Evolutionary conservation across 2,888 invertebrate genomes (phyloP), one percentile per base, ranked within the genome.

Genomic region (Ctena decussata): DNA sequence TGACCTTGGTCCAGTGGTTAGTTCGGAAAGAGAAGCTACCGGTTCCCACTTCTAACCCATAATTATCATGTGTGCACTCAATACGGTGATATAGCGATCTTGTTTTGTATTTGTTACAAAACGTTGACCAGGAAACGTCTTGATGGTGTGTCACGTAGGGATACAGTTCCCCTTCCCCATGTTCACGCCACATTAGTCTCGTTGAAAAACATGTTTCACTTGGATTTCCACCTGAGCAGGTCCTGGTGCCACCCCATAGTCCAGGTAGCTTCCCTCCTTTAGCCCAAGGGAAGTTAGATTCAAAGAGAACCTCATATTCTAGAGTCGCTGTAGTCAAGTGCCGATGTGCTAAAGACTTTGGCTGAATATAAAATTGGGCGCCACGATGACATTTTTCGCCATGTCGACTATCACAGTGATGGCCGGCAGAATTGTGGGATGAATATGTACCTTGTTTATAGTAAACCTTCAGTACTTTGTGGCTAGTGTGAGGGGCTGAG

Each of bases 141-240:
- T 89, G 89, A 27, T 74, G 74, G 41, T 90, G 84, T 2, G 92
- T 88, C 24, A 92, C 87, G 76, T 94, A 94, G n/a, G 90, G 85
- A 71, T 94, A 93, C 12, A 93, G 91, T 77, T 93, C 93, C 0
- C 92, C 93, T 39, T 92, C 91, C 2, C 93, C 93, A 18, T 89
- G 46, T 11, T 76, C 35, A 0, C 93, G 83, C 93, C 92, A 94
- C 93, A 94, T 93, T 24, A 93, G 85, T 11, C 93, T 76, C 0
- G 92, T 91, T 15, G 92, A 91, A 72, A 93, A 92, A 60, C 93
- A 93, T 53, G 85, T 81, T 30, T 89, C 84, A 3, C 91, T 80
- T 35, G 86, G 84, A 15, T 89, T 78, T 18, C 92, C 92, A 6
- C 92, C 92, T 21, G 92, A 93, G 44, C 92, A 93, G 15, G 82